phyloP scores from a whole-genome alignment of 2,888 invertebrate genomes.

The Erpobdella octoculata region DNA sequence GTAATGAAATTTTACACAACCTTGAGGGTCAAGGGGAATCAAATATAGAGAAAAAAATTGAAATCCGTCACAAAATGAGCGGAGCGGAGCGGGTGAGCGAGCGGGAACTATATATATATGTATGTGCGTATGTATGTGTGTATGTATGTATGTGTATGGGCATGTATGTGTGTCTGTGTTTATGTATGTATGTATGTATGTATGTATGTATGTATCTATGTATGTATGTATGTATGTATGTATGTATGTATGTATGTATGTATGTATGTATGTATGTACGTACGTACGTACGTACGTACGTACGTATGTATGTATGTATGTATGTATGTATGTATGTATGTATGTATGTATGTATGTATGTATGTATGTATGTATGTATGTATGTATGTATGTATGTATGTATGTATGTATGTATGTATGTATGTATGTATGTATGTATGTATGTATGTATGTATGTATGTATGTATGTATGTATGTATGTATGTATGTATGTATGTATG shows the following conservation, averaged over 20 bases:
- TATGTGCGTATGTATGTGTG: slow-evolving; percentile 3
- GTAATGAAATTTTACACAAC: too few relatives aligned
- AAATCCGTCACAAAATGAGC: too few relatives aligned
- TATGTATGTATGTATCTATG: slow-evolving; percentile 20
- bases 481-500: slow-evolving; percentile 1
- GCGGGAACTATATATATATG: too few relatives aligned
- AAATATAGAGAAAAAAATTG: too few relatives aligned
- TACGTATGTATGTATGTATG: not conserved
- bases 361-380: not conserved
- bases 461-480: slow-evolving; percentile 1
- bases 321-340: not conserved
- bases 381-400: not conserved
- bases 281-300: not conserved
- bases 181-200: too few relatives aligned
- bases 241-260: slow-evolving; percentile 20
- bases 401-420: not conserved
- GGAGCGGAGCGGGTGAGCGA: too few relatives aligned
- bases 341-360: slow-evolving; percentile 1
- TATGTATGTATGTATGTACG: slow-evolving; percentile 16
- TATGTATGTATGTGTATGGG: slow-evolving; percentile 10
- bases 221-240: slow-evolving; percentile 23
- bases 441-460: not conserved
- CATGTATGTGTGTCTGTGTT: too few relatives aligned
- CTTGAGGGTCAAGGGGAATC: too few relatives aligned
- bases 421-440: slow-evolving; percentile 1